Percentiles rank a stretch among this genome's conserved stretches.
phyloP scores from a whole-genome alignment of 2,888 invertebrate genomes.

The Spodoptera littoralis region DNA sequence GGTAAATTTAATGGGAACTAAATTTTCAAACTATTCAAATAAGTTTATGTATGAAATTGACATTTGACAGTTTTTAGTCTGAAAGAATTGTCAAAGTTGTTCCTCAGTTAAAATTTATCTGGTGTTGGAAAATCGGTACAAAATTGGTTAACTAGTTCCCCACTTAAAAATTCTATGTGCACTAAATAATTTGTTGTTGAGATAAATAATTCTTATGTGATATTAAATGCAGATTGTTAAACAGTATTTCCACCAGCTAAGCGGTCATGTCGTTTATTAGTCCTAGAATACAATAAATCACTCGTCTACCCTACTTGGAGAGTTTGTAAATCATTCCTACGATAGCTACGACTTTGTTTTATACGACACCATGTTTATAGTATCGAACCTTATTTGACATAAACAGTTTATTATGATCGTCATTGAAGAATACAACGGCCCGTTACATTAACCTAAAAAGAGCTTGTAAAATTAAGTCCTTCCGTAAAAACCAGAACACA shows the following conservation, averaged over 20 bases:
- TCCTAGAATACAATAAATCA: slow-evolving; percentile 71
- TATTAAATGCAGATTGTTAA: slow-evolving; percentile 35
- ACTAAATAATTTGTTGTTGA: too few species aligned
- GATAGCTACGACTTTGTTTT: slow-evolving; percentile 58
- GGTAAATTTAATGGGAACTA: too few species aligned
- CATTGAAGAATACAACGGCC: slow-evolving; percentile 23
- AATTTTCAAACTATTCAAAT: too few species aligned
- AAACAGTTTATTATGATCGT: slow-evolving; percentile 28
- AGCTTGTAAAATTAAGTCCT: slow-evolving; percentile 3
- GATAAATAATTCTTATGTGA: background rate
- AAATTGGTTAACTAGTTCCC: too few species aligned
- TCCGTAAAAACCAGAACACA: slow-evolving; percentile 17
- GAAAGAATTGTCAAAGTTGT: too few species aligned
- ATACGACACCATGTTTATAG: slow-evolving; percentile 51
- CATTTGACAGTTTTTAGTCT: too few species aligned
- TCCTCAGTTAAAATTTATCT: too few species aligned
- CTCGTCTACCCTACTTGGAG: slow-evolving; percentile 68
- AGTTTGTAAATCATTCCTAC: slow-evolving; percentile 69
- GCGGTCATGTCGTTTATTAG: slow-evolving; percentile 61
- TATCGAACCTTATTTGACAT: slow-evolving; percentile 49
- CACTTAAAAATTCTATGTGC: too few species aligned
- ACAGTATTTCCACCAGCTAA: slow-evolving; percentile 44
- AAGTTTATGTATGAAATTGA: too few species aligned
- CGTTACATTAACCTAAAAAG: slow-evolving; percentile 38
- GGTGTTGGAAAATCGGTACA: too few species aligned